phyloP scores from a whole-genome alignment of 2,113 vertebrate species.

The Penelope pileata region DNA sequence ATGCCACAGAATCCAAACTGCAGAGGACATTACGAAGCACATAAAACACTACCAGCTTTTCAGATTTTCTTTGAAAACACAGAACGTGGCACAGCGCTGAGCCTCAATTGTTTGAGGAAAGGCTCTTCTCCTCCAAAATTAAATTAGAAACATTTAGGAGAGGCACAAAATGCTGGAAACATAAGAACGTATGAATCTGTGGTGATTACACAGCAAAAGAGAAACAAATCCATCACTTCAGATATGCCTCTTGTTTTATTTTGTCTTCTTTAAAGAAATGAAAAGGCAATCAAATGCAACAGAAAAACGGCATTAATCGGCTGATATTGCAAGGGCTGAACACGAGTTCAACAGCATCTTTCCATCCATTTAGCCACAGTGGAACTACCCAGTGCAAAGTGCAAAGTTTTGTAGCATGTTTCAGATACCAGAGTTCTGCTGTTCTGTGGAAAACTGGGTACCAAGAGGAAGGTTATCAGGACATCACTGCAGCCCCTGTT shows the following conservation, averaged over 20 bases:
- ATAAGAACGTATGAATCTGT: background rate
- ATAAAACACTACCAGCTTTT: background rate
- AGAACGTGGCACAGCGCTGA: background rate
- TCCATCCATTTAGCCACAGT: background rate
- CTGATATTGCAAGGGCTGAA: background rate
- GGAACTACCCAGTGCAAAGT: background rate
- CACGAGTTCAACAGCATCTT: background rate
- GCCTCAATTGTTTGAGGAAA: background rate
- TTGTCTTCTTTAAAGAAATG: background rate
- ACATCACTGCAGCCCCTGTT: background rate
- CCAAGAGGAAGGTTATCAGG: background rate
- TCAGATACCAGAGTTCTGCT: background rate
- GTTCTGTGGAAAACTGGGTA: background rate
- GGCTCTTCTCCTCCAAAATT: background rate
- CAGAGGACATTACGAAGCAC: background rate
- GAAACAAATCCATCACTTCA: background rate
- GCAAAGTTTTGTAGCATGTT: fast-evolving
- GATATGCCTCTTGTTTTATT: background rate
- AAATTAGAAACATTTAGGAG: background rate
- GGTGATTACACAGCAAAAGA: background rate
- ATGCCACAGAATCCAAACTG: background rate
- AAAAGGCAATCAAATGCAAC: slow-evolving; percentile 33
- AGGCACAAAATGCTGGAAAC: background rate
- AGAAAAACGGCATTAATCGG: slow-evolving; percentile 30
- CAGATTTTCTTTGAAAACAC: background rate